Base-by-base conservation (phyloP, 1,140 invertebrate genomes). In the Eupeodes corollae region DNA sequence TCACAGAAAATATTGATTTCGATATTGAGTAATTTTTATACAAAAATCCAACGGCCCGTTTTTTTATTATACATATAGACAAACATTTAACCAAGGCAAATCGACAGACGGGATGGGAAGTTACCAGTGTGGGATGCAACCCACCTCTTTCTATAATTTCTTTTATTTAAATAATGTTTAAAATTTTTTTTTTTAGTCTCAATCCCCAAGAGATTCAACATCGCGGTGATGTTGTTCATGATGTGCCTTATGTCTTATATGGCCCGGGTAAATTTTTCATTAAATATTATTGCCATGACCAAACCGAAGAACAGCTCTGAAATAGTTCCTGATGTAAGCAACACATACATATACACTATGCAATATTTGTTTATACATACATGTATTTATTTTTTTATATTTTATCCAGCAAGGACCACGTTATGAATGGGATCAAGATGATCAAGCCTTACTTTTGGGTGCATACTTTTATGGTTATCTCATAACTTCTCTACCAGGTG, bases 251-350 rank as follows among this genome's bases (percentile, higher is more conserved):
- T 84, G 40, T 77, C 76, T 6, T 85, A 84, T 58, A 80, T 84
- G 65, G 74, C 84, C 45, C 72, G 82, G 44, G 81, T 82, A 13
- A 84, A 85, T 69, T 75, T 85, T 56, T 83, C 82, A 10, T 77
- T 86, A 40, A 82, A 77, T 44, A 76, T 86, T 31, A 79, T 84
- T 10, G 82, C 82, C 2, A 86, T 86, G 83, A 78, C 80, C 1
- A 71, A 75, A 30, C 49, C 15, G 48, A 55, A 42, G 5, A 57
- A 61, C 39, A 56, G 57, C 14, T 47, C 52, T 6, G 50, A 53
- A 16, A 50, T 43, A 11, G 47, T 60, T 19, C 59, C 61, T 18
- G 56, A 68, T 58, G 62, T 68, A 42, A 56, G 62, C 57, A 35
- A 26, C 9, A 19, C 26, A 16, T 12, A 41, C 10, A 21, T 21